Percentiles rank a stretch among this genome's conserved stretches.
phyloP scores from a whole-genome alignment of 2,888 invertebrate genomes.

The Amiota mariae region DNA sequence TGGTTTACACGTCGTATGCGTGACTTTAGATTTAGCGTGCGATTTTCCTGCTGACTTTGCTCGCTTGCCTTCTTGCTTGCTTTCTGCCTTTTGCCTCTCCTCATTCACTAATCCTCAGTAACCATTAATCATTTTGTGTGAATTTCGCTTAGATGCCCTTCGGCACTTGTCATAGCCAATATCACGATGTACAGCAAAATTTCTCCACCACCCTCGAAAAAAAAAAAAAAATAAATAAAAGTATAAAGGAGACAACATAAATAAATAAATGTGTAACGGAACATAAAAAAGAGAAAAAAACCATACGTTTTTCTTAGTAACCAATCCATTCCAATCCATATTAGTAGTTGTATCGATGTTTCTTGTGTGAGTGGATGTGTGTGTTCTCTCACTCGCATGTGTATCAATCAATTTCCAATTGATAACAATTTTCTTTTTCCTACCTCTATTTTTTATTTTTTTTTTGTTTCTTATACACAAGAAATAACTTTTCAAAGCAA shows the following conservation, averaged over 20 bases:
- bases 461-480: slow-evolving; percentile 7
- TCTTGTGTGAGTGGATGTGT: neutral
- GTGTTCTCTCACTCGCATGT: slow-evolving; percentile 24
- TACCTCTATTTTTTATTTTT: too few species aligned
- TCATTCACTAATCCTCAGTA: slow-evolving; percentile 56
- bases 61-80: too few species aligned
- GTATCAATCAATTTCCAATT: slow-evolving; percentile 67
- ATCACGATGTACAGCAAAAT: neutral
- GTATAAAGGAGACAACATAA: neutral
- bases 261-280: neutral
- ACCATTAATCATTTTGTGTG: slow-evolving; percentile 66
- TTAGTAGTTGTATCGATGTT: neutral
- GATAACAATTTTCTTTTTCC: slow-evolving; percentile 49
- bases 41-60: slow-evolving; percentile 50
- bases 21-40: slow-evolving; percentile 33
- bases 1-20: slow-evolving; percentile 11
- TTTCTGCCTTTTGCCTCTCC: too few species aligned
- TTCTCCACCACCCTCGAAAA: neutral
- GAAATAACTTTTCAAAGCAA: slow-evolving; percentile 18
- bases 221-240: neutral
- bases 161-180: slow-evolving; percentile 11
- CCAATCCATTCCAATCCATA: too few species aligned
- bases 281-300: too few species aligned
- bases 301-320: too few species aligned
- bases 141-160: slow-evolving; percentile 6